Evolutionary conservation across 1,140 invertebrate species (phyloP), one percentile per base, ranked within the genome.

Genomic region (Drosophila nasuta): DNA sequence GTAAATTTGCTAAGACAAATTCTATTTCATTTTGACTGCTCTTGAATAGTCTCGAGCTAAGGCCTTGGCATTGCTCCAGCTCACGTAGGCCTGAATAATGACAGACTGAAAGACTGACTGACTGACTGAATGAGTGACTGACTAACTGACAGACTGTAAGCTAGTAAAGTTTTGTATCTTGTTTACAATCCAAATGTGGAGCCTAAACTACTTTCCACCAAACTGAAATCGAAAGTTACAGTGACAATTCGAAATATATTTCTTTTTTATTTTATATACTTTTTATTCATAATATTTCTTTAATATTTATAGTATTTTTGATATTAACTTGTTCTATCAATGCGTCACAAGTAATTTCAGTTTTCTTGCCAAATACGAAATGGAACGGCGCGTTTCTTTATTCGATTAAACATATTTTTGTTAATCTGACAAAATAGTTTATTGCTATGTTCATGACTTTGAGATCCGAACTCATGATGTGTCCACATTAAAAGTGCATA

Each of bases 51-150:
- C 30, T 25, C 20, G 20, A 25, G 30, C 46, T 63, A 48, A 88
- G 80, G 77, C 85, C 85, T 88, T 88, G 85, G 85, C 85, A 88
- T 85, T 88, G 85, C 78, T 88, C 85, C 85, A 88, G 85, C 81
- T 57, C 85, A 89, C 85, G 85, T 89, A 81, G 74, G 35, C 82
- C 43, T 30, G 43, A 35, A 25, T 49, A 25, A 2, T 62, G 59
- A 48, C 45, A 11, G 17, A 17, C n/a, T 60, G n/a, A 28, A n/a
- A 5, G 13, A 15, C 3, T 48, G 13, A 15, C n/a, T 38, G 15
- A 35, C 6, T 51, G 46, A n/a, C 28, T 49, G 59, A 35, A 45
- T 11, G 28, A 30, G 1, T 52, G 8, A n/a, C 15, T 3, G 28
- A 17, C 13, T 6, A 25, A 8, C n/a, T 46, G 57, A 46, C 43